These are phyloP conservation scores for Tadarida brasiliensis DNA, from an alignment of 2,797 vertebrate genomes.

Conservation along the genomic window DNA sequence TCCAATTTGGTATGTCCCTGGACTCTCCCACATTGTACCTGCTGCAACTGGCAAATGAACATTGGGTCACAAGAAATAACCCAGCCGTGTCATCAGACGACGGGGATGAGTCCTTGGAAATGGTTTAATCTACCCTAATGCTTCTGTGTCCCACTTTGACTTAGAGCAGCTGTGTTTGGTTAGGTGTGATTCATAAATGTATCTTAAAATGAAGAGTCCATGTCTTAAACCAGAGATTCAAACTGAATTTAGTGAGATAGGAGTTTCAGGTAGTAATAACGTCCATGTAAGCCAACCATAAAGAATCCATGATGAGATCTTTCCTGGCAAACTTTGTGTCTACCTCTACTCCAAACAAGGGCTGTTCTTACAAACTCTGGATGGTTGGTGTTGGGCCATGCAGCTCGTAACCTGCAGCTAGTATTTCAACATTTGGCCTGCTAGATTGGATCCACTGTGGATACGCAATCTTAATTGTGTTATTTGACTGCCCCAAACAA, in stretches of 20 bases:
- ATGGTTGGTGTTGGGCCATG: background rate
- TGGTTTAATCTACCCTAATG: background rate
- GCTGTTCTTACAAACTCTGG: background rate
- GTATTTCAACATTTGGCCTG: background rate
- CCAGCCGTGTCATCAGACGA: background rate
- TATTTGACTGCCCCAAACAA: background rate
- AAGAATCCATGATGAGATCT: background rate
- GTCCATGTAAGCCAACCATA: background rate
- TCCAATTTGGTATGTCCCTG: background rate
- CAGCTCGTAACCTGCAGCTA: background rate
- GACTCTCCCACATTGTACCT: background rate
- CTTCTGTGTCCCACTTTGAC: background rate
- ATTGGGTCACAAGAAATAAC: background rate
- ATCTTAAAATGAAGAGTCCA: conserved; percentile 17
- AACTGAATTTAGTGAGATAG: background rate
- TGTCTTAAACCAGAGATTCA: background rate
- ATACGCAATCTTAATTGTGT: background rate
- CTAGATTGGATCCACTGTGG: background rate
- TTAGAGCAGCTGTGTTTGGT: background rate
- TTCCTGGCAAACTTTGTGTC: background rate
- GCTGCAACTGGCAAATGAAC: background rate
- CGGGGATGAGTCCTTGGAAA: background rate
- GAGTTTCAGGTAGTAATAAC: background rate
- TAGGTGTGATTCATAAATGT: background rate
- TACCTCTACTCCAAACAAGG: background rate